Percentiles rank a stretch among this genome's conserved stretches.
phyloP scores from a whole-genome alignment of 2,113 vertebrate genomes.

The Dunckerocampus dactyliophorus region DNA sequence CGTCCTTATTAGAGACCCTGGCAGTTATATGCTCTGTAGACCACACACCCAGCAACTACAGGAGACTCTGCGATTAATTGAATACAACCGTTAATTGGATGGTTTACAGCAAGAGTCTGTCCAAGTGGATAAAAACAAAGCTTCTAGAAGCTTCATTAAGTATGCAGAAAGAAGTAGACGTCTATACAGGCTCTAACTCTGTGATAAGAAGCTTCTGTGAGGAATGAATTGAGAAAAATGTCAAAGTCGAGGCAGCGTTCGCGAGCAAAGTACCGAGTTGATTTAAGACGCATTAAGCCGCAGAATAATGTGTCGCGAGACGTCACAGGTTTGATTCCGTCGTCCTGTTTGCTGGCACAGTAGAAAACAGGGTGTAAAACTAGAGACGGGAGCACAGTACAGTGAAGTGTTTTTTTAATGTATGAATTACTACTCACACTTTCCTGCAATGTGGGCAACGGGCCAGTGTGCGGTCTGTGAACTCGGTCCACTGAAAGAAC shows the following conservation, averaged over 20 bases:
- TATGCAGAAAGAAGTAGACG: no score
- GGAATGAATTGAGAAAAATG: not conserved
- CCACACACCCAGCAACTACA: no score
- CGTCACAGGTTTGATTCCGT: not conserved
- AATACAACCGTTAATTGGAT: no score
- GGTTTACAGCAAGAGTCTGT: no score
- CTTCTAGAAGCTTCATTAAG: no score
- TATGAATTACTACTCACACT: slow-evolving; percentile 78
- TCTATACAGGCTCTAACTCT: no score
- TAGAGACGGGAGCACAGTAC: not conserved
- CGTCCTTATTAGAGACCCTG: no score
- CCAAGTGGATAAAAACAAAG: no score
- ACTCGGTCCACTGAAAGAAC: slow-evolving; percentile 86
- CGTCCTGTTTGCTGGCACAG: not conserved
- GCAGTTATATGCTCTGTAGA: no score
- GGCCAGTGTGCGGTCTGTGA: slow-evolving; percentile 88
- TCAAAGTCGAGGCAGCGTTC: not conserved
- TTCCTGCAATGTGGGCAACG: slow-evolving; percentile 90
- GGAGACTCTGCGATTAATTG: no score
- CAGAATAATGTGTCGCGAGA: no score
- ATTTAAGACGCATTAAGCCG: not conserved
- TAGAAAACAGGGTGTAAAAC: not conserved
- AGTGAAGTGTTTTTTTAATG: slow-evolving; percentile 10
- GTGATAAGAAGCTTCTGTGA: not conserved
- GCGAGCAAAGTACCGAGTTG: not conserved